Percentiles rank a stretch among this genome's conserved stretches.
phyloP scores from a whole-genome alignment of 2,888 invertebrate genomes.

The Drosophila neotestacea region DNA sequence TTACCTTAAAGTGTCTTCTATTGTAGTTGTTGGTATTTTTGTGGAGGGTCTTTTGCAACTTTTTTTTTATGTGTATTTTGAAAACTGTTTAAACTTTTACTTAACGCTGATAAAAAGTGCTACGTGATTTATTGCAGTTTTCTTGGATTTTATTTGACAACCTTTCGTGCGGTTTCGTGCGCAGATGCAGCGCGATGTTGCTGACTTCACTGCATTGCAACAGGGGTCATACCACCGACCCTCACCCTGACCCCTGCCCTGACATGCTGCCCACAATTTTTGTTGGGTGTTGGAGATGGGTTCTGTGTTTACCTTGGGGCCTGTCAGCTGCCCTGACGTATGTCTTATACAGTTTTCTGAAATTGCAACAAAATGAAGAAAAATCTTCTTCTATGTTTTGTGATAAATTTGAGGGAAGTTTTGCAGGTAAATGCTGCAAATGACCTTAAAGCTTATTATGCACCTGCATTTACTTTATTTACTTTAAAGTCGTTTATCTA shows the following conservation, averaged over 20 bases:
- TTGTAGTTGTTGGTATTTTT: neutral
- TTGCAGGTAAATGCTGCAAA: neutral
- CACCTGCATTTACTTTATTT: neutral
- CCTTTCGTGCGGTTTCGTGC: conserved; percentile 59
- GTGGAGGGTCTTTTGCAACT: neutral
- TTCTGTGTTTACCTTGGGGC: conserved; percentile 26
- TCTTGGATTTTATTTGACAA: conserved; percentile 77
- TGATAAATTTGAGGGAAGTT: conserved; percentile 1
- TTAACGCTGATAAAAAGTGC: conserved; percentile 57
- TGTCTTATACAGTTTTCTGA: conserved; percentile 20
- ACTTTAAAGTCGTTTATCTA: neutral
- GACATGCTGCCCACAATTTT: conserved; percentile 13
- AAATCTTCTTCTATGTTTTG: conserved; percentile 9
- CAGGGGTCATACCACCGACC: conserved; percentile 11
- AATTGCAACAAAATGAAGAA: conserved; percentile 34
- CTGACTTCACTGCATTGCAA: conserved; percentile 20
- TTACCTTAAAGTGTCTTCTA: neutral
- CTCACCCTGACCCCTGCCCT: neutral
- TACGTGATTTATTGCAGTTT: conserved; percentile 80
- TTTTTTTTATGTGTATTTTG: conserved; percentile 10
- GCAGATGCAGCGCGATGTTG: conserved; percentile 25
- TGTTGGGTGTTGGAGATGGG: conserved; percentile 9
- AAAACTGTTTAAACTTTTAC: conserved; percentile 18
- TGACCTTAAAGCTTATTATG: conserved; percentile 3
- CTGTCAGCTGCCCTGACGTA: conserved; percentile 39